Evolutionary conservation across 2,797 vertebrate species (phyloP).

Genomic region (Periparus ater): DNA sequence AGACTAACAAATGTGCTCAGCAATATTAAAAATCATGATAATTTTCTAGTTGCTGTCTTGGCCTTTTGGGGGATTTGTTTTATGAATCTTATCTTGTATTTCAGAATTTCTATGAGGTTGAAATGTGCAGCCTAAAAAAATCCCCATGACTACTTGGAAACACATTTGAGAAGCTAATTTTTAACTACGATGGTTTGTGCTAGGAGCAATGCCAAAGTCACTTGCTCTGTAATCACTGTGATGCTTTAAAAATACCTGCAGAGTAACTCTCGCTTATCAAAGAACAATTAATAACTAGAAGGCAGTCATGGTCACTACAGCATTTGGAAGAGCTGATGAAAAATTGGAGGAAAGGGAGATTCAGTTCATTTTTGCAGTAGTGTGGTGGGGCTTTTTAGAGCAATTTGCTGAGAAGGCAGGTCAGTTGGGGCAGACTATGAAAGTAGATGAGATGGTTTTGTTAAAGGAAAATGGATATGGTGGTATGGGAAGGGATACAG

Average conservation of each 20-base stretch:
- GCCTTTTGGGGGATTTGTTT: background rate
- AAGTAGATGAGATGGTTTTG: background rate
- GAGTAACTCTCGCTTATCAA: background rate
- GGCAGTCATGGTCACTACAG: fast-evolving
- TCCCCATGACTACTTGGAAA: background rate
- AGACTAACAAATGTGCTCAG: background rate
- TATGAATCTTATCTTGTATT: background rate
- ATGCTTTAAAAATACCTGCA: background rate
- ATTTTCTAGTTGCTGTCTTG: background rate
- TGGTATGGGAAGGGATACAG: background rate
- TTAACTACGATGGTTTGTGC: background rate
- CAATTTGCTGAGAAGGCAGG: background rate
- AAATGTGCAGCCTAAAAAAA: background rate
- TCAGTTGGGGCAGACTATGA: background rate
- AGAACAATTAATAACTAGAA: background rate
- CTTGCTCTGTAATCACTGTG: background rate
- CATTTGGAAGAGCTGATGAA: background rate
- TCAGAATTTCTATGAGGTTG: background rate
- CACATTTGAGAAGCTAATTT: background rate
- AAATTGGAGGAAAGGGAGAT: background rate
- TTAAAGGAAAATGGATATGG: background rate
- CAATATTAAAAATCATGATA: background rate
- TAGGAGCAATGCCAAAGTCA: background rate
- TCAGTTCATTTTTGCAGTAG: background rate
- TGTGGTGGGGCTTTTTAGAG: background rate